Conservation (phyloP, 2,888 invertebrate genomes). For the Folsomia manolachei region DNA sequence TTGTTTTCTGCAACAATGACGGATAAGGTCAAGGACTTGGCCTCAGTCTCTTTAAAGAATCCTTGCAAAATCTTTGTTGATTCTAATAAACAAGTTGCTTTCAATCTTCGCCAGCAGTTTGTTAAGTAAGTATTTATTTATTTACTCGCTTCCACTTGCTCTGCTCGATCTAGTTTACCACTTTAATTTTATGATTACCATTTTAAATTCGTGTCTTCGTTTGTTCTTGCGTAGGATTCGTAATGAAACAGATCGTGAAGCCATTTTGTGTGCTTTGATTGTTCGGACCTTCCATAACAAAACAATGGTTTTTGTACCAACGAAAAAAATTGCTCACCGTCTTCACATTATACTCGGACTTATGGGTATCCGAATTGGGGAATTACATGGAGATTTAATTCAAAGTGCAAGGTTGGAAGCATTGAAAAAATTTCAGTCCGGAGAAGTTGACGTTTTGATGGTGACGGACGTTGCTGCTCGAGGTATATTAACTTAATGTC, state of each 20-base stretch:
- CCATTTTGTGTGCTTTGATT: constrained; percentile 76
- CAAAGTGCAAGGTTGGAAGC: constrained; percentile 92
- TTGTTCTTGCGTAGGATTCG: constrained; percentile 65
- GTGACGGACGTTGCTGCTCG: constrained; percentile 92
- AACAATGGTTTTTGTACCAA: constrained; percentile 93
- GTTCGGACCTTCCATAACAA: constrained; percentile 87
- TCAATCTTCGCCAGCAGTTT: constrained; percentile 94
- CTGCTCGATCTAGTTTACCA: background rate
- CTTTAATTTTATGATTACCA: background rate
- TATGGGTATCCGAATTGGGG: constrained; percentile 71
- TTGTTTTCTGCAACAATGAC: constrained; percentile 99
- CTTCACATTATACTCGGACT: constrained; percentile 88
- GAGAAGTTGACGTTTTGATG: constrained; percentile 78
- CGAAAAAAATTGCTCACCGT: constrained; percentile 91
- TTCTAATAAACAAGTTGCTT: constrained; percentile 91
- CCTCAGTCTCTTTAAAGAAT: constrained; percentile 84
- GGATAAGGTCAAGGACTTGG: constrained; percentile 92
- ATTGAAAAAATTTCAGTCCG: constrained; percentile 80
- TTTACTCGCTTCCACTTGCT: too few species aligned
- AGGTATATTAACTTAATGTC: constrained; percentile 57
- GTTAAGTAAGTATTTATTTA: constrained; percentile 61
- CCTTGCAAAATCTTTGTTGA: constrained; percentile 95
- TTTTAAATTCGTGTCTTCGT: background rate
- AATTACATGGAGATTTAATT: constrained; percentile 93
- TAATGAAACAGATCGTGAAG: constrained; percentile 88